phyloP scores from a whole-genome alignment of 1,140 invertebrate species.

The Lepidurus packardi region DNA sequence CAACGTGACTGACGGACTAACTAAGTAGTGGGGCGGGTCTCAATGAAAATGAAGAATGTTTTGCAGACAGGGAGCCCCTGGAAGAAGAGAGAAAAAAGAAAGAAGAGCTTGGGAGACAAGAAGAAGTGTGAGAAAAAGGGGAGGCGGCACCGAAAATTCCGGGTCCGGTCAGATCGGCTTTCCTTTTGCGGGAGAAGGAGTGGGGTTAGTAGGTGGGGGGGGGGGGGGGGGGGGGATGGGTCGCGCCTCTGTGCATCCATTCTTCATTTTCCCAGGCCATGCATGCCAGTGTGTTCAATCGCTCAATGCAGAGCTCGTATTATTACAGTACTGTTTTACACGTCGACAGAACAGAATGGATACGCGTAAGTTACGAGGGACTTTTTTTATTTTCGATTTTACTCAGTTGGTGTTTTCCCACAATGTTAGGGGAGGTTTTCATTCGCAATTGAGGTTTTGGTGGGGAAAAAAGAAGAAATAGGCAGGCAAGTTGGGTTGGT shows the following conservation, averaged over 20 bases:
- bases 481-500: neutral
- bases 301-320: neutral
- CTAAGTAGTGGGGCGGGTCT: neutral
- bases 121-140: slow-evolving; percentile 21
- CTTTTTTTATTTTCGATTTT: neutral
- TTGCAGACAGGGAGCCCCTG: slow-evolving; percentile 7
- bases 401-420: neutral
- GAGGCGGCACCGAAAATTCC: slow-evolving; percentile 3
- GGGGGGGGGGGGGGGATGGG: neutral
- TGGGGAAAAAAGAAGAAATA: too few species aligned
- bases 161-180: neutral
- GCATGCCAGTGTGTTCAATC: neutral
- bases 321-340: neutral
- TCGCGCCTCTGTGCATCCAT: slow-evolving; percentile 12
- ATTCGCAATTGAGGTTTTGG: neutral
- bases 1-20: slow-evolving; percentile 13
- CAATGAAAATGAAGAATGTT: neutral
- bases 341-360: neutral
- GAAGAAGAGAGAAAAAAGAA: neutral
- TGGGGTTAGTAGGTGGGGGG: neutral
- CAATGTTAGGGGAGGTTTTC: neutral
- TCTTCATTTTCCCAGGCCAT: slow-evolving; percentile 21
- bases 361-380: neutral
- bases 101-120: neutral
- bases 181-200: neutral